These are phyloP conservation scores for Myopa tessellatipennis DNA, from an alignment of 2,888 invertebrate genomes.

Conservation along the genomic window DNA sequence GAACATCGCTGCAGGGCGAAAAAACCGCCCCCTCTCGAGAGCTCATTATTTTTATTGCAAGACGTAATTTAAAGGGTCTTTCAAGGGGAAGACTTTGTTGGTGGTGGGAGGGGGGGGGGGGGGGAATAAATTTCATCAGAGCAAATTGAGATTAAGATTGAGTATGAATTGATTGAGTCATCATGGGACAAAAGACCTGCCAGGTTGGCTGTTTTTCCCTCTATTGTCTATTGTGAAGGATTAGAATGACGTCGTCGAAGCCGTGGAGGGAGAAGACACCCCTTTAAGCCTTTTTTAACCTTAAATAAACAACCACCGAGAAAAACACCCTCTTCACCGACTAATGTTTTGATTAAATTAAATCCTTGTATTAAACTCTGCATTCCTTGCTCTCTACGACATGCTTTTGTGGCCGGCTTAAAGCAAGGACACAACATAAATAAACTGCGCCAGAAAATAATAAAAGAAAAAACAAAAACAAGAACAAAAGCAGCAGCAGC, in stretches of 20 bases:
- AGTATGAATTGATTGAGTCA: constrained; percentile 17
- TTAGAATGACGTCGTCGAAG: constrained; percentile 5
- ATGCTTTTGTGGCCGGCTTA: constrained; percentile 58
- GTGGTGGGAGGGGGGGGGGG: too few relatives aligned
- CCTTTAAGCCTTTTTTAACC: constrained; percentile 15
- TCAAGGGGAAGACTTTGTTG: too few relatives aligned
- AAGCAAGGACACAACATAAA: constrained; percentile 49
- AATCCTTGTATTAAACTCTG: not conserved
- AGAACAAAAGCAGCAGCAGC: not conserved
- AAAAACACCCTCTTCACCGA: not conserved
- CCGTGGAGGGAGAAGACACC: not conserved
- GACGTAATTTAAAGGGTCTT: too few relatives aligned
- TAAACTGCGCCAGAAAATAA: constrained; percentile 40
- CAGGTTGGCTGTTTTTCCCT: not conserved
- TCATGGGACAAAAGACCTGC: constrained; percentile 25
- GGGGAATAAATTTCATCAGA: not conserved
- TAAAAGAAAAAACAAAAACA: not conserved
- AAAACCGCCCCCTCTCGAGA: too few relatives aligned
- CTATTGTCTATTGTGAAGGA: not conserved
- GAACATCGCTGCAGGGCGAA: not conserved
- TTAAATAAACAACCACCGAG: constrained; percentile 27
- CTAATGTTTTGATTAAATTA: not conserved
- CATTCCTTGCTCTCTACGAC: constrained; percentile 5
- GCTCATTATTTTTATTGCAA: too few relatives aligned
- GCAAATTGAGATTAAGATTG: constrained; percentile 27